A percentile compares a stretch with the other conserved stretches of the same genome.
phyloP scores from a whole-genome alignment of 2,113 vertebrate genomes.

The Saguinus midas region DNA sequence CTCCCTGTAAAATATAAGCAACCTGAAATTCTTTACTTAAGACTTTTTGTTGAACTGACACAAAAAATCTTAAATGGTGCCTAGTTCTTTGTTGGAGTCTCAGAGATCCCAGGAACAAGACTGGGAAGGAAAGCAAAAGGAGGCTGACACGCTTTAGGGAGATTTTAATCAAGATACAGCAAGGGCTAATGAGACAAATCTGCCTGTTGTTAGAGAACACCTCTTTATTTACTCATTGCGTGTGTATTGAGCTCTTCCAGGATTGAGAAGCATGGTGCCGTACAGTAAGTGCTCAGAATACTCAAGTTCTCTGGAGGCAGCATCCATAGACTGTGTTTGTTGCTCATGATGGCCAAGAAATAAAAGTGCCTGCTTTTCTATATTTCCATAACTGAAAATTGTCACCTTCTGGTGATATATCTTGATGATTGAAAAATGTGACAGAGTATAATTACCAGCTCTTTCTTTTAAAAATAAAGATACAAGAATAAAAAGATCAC shows the following conservation, averaged over 20 bases:
- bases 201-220: background rate
- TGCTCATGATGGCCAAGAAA: background rate
- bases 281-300: background rate
- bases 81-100: background rate
- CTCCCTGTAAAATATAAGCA: background rate
- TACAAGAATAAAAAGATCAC: conserved; percentile 27
- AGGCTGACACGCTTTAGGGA: background rate
- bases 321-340: no score
- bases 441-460: background rate
- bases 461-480: background rate
- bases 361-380: background rate
- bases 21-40: background rate
- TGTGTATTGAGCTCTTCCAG: background rate
- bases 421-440: conserved; percentile 29
- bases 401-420: background rate
- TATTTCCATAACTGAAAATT: background rate
- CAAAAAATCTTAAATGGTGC: background rate
- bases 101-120: background rate
- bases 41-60: background rate
- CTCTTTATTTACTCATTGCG: background rate
- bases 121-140: background rate
- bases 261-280: background rate
- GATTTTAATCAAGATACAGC: background rate
- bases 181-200: background rate
- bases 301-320: background rate